Base-by-base conservation (phyloP, 2,113 vertebrate species). In the Mirza zaza region DNA sequence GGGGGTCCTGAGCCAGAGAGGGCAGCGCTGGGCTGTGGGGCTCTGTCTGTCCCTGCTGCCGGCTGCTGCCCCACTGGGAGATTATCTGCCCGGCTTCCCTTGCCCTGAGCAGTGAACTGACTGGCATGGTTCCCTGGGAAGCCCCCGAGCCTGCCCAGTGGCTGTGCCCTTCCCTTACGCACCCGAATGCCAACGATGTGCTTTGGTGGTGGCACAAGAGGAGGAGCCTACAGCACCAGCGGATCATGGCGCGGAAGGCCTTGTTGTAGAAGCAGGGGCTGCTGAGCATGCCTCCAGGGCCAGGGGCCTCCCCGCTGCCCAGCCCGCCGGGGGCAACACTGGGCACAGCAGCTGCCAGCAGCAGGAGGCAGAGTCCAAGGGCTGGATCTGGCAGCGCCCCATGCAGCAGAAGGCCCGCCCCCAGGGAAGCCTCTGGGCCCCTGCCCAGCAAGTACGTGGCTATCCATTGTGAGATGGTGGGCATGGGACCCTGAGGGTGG, bases 391-490 rank as follows among this genome's bases (percentile, higher is more conserved):
- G 27, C 0, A 0, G 25, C 0, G 42, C 11, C 0, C 2, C 0
- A 0, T 63, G 55, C 0, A 13, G 45, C 0, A 52, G 73, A 12
- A 34, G 0, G 7, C 23, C 14, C 39, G 6, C 29, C 6, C 12
- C 36, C 63, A 29, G 55, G 82, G 36, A 61, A 34, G 55, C 61
- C 6, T 6, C 57, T 0, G 65, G 84, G 5, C 77, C 83, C 67
- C 36, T 96, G 76, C 39, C 95, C 55, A 0, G 94, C 68, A 98
- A 98, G 5, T 98, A 98, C 0, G 99, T 99, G 96, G 99, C 99
- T 3, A 90, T 99, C 11, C 99, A 99, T 98, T 99, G 99, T 20
- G 99, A 99, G 98, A 99, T 99, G 99, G 99, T 99, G 80, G 99
- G 99, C 81, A 99, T 99, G 45, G 99, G 99, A 1, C 99, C 99